Base-by-base conservation (phyloP, 2,888 invertebrate genomes). In the Erannis defoliaria region DNA sequence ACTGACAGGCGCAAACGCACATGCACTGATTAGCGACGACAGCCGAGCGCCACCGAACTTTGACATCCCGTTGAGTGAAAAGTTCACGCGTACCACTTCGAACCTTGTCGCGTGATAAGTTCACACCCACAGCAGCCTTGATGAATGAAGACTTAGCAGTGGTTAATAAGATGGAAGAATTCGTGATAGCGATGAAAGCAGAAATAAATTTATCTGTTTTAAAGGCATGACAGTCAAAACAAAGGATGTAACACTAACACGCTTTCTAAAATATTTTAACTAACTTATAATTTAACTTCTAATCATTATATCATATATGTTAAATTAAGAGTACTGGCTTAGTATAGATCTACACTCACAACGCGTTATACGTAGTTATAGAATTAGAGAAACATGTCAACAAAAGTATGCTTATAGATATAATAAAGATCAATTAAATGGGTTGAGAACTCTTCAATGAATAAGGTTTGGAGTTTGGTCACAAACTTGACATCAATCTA, bases 21-120 rank as follows among this genome's bases (percentile, higher is more conserved):
- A 45, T 23, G 61, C 51, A 40, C 51, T 65, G 57, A 67, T 66
- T 42, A 38, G 55, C 40, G 35, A 54, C 29, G 65, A 66, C 66
- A 61, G 48, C 42, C 56, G 50, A 63, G 19, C 51, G 67, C 64
- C 67, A 67, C 61, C 59, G 56, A 58, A 61, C 55, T 53, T 64
- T 42, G 51, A 64, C 56, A 53, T 42, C 29, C 37, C 55, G 51
- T 62, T 49, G 49, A 64, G 53, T 62, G 62, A 66, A 58, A 64
- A 68, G 64, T 56, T 66, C 62, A 64, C 50, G 23, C 40, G 21
- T 23, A 12, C 23, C 16, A 23, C 10, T 18, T 12, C 26, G 50
- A 55, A 33, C 55, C 49, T 49, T 61, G 58, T 53, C 45, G 45
- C 53, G 43, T 64, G 61, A 63, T 56, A 60, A 58, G 55, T 51